Percentiles rank a stretch among this genome's conserved stretches.
Conservation (phyloP, 2,888 invertebrate species). For the Osmoderma eremita region DNA sequence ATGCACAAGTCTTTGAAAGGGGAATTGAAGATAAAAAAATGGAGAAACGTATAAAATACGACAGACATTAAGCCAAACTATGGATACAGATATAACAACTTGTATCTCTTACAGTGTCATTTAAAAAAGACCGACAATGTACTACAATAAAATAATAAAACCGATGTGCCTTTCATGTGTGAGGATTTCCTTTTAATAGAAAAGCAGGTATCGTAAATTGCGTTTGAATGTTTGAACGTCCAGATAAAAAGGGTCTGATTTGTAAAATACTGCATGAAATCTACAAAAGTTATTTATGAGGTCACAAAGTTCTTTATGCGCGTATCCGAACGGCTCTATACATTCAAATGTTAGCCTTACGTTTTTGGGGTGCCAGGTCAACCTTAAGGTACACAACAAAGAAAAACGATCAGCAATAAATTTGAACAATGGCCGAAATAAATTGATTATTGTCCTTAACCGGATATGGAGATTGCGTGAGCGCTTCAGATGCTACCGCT, state of each 20-base stretch:
- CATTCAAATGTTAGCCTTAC: neutral
- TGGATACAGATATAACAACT: neutral
- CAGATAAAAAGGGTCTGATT: slow-evolving; percentile 34
- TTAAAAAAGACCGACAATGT: slow-evolving; percentile 22
- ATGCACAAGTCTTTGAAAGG: neutral
- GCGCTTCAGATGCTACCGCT: neutral
- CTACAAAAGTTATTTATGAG: slow-evolving; percentile 33
- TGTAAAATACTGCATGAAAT: slow-evolving; percentile 29
- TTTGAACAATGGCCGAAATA: slow-evolving; percentile 29
- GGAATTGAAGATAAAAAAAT: neutral
- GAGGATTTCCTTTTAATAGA: slow-evolving; percentile 23
- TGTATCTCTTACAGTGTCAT: slow-evolving; percentile 15
- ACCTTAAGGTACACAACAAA: slow-evolving; percentile 10
- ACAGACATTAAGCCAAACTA: too few relatives aligned
- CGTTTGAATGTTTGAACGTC: slow-evolving; percentile 26
- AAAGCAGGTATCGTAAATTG: slow-evolving; percentile 28
- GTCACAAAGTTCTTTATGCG: slow-evolving; percentile 32
- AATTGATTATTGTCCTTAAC: slow-evolving; percentile 29
- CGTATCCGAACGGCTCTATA: neutral
- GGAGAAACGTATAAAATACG: neutral
- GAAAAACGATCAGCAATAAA: slow-evolving; percentile 16
- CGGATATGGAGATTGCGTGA: slow-evolving; percentile 27
- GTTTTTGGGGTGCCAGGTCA: slow-evolving; percentile 4
- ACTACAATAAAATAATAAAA: slow-evolving; percentile 37
- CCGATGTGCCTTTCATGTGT: slow-evolving; percentile 24